Base-by-base conservation (phyloP, 1,140 invertebrate genomes). In the Himalopsyche phryganea region DNA sequence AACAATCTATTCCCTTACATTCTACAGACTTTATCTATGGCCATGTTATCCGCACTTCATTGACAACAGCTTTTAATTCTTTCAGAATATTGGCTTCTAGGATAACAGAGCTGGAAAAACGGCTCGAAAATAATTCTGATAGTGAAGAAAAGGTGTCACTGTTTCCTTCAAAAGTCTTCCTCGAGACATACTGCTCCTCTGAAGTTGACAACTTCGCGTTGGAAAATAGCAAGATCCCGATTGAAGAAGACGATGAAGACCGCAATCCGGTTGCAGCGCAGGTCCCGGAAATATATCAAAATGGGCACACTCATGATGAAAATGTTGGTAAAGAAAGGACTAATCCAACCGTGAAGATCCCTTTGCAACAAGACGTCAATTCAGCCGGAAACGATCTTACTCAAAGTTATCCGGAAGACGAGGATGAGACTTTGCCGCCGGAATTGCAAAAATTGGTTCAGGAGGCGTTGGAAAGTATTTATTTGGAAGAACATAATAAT, bases 151-250 rank as follows among this genome's bases (percentile, higher is more conserved):
- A 68, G 56, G 68, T 75, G 23, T 74, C 74, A 28, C 69, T 73
- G 66, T 78, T 77, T 54, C 76, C 75, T 20, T 76, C 75, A 6
- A 74, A 76, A 66, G 73, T 78, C 66, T 61, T 78, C n/a, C 64
- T 78, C 14, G 75, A 78, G 52, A 74, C 76, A 46, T 68, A 72
- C 54, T 63, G 44, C 13, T 76, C 73, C 10, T 63, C 67, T 0
- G 74, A 73, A 60, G 72, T 74, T 23, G 71, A 74, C 54, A 70
- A 70, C 32, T 67, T 61, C n/a, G 73, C 23, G 3, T 28, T 28
- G 23, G 23, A 28, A 9, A 28, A 28, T 28, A 28, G 4, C 23
- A 3, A 70, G 64, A 70, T 72, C 5, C 69, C 68, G 50, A 32
- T 46, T 2, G 52, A 61, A 28, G 62, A 68, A 46, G 19, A n/a